These are phyloP conservation scores for Xiphydria camelus DNA, from an alignment of 2,888 invertebrate species.

Conservation along the genomic window DNA sequence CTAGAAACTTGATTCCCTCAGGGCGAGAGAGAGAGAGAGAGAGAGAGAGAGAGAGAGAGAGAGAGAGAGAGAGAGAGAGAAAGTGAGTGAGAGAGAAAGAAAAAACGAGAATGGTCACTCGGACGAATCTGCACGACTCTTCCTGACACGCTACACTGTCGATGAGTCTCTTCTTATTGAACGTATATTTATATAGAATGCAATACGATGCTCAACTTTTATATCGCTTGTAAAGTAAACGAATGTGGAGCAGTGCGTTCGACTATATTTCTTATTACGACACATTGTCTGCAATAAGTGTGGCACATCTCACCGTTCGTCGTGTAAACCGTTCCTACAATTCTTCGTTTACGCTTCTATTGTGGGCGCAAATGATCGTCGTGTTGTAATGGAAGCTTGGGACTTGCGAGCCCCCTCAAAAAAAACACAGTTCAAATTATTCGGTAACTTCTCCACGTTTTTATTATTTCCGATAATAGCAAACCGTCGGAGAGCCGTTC, in stretches of 20 bases:
- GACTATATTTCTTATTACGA: no score
- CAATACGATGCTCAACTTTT: constrained; percentile 54
- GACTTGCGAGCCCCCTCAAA: no score
- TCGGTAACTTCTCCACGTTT: constrained; percentile 1
- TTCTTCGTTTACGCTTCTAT: constrained; percentile 36
- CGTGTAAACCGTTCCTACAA: constrained; percentile 39
- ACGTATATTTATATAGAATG: constrained; percentile 41
- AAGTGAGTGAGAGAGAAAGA: constrained; percentile 6
- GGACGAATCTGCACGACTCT: constrained; percentile 26
- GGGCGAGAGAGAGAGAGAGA: not conserved
- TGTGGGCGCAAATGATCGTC: no score
- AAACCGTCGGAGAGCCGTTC: not conserved
- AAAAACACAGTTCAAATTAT: no score
- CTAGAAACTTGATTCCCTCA: not conserved
- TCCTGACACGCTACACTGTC: constrained; percentile 29
- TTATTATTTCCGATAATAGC: constrained; percentile 2
- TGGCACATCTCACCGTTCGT: no score
- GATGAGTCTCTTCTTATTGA: constrained; percentile 27
- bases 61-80: constrained; percentile 3
- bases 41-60: constrained; percentile 6
- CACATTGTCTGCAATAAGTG: no score
- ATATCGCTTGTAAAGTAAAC: constrained; percentile 47
- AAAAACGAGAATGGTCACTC: constrained; percentile 21
- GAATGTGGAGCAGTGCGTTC: constrained; percentile 7
- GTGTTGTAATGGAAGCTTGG: no score